phyloP scores from a whole-genome alignment of 53 echinoderm and acorn worm genomes.

The Echinometra lucunter region DNA sequence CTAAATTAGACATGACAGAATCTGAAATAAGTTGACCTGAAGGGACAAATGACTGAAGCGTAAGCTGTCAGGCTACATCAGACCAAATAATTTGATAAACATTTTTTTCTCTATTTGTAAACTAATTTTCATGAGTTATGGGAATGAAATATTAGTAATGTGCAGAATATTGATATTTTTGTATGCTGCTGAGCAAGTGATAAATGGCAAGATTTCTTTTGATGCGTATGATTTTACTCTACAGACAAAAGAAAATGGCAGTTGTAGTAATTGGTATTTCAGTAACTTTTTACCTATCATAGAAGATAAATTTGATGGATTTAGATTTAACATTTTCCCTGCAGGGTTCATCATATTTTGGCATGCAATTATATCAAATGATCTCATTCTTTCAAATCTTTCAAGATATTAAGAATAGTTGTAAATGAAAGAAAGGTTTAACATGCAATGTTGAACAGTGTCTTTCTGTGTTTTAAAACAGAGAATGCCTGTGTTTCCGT shows the following conservation, averaged over 20 bases:
- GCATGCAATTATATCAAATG: background rate
- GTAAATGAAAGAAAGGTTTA: background rate
- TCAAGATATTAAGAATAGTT: background rate
- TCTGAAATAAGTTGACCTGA: constrained; percentile 47
- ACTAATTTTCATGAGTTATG: constrained; percentile 3
- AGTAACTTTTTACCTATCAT: background rate
- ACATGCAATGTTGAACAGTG: background rate
- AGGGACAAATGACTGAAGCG: constrained; percentile 30
- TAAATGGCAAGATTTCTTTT: background rate
- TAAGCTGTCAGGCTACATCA: constrained; percentile 31
- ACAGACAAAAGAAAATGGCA: background rate
- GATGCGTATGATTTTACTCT: background rate
- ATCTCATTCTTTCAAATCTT: background rate
- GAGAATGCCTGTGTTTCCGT: background rate
- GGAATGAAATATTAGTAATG: constrained; percentile 39
- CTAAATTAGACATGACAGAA: constrained; percentile 30
- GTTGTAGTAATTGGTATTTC: background rate
- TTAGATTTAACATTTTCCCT: background rate
- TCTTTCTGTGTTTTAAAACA: background rate
- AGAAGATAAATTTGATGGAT: background rate
- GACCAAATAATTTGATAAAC: background rate
- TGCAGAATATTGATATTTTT: background rate
- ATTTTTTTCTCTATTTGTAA: constrained; percentile 13
- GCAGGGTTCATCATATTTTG: background rate
- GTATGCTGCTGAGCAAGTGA: background rate